These are phyloP conservation scores for Bos javanicus DNA, from an alignment of 2,113 vertebrate species.

Conservation along the genomic window DNA sequence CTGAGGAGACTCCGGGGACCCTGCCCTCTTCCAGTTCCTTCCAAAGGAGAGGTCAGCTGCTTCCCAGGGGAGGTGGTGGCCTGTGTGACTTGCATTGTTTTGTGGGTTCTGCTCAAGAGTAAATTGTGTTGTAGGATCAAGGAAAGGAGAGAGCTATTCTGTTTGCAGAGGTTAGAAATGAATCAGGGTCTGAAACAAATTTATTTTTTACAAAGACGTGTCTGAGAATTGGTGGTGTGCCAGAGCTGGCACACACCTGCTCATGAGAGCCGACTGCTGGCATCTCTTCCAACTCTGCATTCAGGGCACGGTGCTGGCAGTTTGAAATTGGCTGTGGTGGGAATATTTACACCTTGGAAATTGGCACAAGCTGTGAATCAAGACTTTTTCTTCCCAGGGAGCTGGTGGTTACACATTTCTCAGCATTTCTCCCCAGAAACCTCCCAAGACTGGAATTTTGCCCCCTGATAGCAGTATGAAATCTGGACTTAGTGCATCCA, in stretches of 20 bases:
- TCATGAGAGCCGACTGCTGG: not conserved
- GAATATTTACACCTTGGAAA: not conserved
- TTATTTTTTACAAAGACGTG: not conserved
- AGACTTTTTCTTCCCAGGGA: not conserved
- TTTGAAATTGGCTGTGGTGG: not conserved
- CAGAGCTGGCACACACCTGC: not conserved
- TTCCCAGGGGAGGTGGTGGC: not conserved
- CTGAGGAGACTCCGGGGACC: not conserved
- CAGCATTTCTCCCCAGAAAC: not conserved
- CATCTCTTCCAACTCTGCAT: not conserved
- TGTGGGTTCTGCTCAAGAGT: not conserved
- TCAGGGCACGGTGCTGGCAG: not conserved
- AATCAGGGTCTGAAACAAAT: not conserved
- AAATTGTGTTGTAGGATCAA: not conserved
- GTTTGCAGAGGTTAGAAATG: not conserved
- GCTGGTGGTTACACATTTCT: not conserved
- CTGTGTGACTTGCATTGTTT: not conserved
- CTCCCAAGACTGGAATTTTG: not conserved
- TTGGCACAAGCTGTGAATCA: not conserved
- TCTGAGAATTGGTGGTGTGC: fast-evolving
- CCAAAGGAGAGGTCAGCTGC: not conserved
- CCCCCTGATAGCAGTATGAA: not conserved
- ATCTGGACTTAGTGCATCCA: not conserved
- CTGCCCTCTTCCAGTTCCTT: not conserved
- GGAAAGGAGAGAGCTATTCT: not conserved